phyloP scores from a whole-genome alignment of 1,140 invertebrate genomes.

The Listronotus bonariensis region DNA sequence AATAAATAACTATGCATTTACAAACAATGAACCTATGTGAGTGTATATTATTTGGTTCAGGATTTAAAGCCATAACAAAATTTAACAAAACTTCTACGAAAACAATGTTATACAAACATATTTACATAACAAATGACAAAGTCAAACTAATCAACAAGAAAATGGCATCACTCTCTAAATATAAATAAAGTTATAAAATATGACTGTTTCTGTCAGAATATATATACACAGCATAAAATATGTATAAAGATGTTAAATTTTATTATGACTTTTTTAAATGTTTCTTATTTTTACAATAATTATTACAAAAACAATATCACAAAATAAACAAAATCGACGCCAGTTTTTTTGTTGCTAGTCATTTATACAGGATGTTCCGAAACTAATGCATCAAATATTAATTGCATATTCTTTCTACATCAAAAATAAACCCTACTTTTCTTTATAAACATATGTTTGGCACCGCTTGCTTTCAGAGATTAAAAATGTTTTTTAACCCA shows the following conservation, averaged over 20 bases:
- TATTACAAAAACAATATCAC: conserved; percentile 45
- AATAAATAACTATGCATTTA: conserved; percentile 42
- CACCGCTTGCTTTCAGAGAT: no score
- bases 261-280: conserved; percentile 40
- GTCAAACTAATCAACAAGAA: conserved; percentile 29
- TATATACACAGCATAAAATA: conserved; percentile 33
- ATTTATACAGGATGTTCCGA: no score
- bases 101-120: no score
- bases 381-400: no score
- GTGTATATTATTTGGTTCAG: conserved; percentile 23
- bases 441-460: no score
- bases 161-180: conserved; percentile 22
- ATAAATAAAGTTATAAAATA: conserved; percentile 31
- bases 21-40: conserved; percentile 23
- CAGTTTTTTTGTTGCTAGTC: conserved; percentile 24
- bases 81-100: conserved; percentile 21
- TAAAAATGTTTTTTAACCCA: no score
- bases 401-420: no score
- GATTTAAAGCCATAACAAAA: conserved; percentile 41
- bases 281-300: conserved; percentile 24
- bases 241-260: conserved; percentile 43
- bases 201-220: conserved; percentile 21
- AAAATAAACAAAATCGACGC: conserved; percentile 38
- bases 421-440: no score
- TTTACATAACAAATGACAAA: no score